A percentile compares a stretch with the other conserved stretches of the same genome.
Evolutionary conservation across 2,113 vertebrate species (phyloP).

Genomic region (Prunella fulvescens): DNA sequence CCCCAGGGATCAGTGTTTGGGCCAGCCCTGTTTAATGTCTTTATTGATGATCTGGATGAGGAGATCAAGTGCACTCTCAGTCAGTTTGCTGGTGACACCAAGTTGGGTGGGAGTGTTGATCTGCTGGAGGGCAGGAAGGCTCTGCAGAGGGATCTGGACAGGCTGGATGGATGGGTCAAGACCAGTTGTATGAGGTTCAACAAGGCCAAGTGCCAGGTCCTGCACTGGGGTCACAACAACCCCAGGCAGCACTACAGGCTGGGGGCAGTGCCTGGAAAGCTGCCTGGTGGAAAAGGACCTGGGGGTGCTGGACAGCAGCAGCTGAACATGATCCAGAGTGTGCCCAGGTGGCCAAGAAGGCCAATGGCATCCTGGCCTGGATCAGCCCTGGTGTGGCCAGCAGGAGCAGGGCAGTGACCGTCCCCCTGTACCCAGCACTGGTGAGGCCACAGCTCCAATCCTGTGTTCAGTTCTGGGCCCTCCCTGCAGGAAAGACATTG

Average conservation of each 20-base stretch:
- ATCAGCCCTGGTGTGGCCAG: neutral
- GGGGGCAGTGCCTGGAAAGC: neutral
- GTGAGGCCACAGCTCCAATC: neutral
- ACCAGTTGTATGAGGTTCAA: fast-evolving
- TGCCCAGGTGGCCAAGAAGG: neutral
- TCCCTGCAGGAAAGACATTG: neutral
- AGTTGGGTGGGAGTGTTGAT: neutral
- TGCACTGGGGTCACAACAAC: neutral
- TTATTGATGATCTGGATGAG: neutral
- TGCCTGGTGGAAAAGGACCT: neutral
- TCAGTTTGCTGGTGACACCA: neutral
- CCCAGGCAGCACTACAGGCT: fast-evolving
- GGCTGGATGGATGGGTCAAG: neutral
- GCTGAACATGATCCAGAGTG: neutral
- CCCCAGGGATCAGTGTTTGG: no score
- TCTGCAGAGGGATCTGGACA: neutral
- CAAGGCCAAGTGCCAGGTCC: neutral
- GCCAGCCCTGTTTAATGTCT: neutral
- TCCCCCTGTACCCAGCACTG: neutral
- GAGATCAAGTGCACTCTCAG: neutral
- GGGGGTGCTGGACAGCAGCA: fast-evolving
- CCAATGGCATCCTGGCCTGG: neutral
- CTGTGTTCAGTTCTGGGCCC: neutral
- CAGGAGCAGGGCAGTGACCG: neutral
- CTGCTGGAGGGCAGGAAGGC: neutral